phyloP scores from a whole-genome alignment of 1,140 invertebrate species.

The Diuraphis noxia region DNA sequence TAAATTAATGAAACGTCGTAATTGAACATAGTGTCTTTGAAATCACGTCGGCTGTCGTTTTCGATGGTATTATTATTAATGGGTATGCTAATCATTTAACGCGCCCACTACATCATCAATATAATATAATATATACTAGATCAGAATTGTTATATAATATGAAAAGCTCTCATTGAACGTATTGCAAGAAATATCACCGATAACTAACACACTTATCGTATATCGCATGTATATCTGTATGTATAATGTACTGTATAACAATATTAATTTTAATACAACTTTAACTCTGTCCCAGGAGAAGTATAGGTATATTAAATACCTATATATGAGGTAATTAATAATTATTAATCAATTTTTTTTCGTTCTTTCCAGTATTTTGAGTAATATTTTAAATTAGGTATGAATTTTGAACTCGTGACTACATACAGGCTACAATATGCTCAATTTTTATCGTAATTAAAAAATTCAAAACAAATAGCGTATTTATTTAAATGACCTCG shows the following conservation, averaged over 20 bases:
- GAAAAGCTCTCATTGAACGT: not conserved
- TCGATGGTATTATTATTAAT: constrained; percentile 9
- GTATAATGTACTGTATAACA: not conserved
- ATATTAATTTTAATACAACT: not conserved
- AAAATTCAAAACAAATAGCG: not conserved
- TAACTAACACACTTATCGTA: too few species aligned
- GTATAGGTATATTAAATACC: not conserved
- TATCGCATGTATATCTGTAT: too few species aligned
- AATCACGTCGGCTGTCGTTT: not conserved
- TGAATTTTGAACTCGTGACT: not conserved
- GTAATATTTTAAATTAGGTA: not conserved
- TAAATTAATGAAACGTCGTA: not conserved
- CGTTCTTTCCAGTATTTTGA: too few species aligned
- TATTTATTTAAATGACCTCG: not conserved
- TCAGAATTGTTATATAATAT: not conserved
- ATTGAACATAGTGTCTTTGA: not conserved
- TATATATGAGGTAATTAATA: too few species aligned
- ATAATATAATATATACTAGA: not conserved
- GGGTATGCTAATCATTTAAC: not conserved
- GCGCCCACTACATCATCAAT: not conserved
- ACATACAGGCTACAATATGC: not conserved
- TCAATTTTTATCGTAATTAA: not conserved
- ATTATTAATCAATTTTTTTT: too few species aligned
- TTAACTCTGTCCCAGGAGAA: not conserved
- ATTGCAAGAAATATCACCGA: not conserved